These are phyloP conservation scores for Alviniconcha marisindica DNA, from an alignment of 1,140 invertebrate species.

Conservation along the genomic window DNA sequence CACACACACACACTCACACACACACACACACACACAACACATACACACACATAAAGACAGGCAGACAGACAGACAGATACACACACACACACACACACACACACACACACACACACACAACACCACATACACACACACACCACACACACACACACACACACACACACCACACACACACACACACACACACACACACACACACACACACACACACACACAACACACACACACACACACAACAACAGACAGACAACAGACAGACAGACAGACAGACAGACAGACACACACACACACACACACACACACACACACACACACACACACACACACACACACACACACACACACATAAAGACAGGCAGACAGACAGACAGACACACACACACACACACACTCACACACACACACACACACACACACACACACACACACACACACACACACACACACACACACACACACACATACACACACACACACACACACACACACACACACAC, in stretches of 20 bases:
- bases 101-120: not conserved
- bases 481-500: not conserved
- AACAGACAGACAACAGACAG: not conserved
- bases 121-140: not conserved
- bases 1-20: too few relatives aligned
- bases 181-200: too few relatives aligned
- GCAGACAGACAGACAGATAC: not conserved
- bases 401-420: not conserved
- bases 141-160: slow-evolving; percentile 17
- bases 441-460: not conserved
- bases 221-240: not conserved
- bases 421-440: slow-evolving; percentile 1
- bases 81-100: slow-evolving; percentile 14
- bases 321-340: not conserved
- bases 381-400: not conserved
- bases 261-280: not conserved
- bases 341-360: not conserved
- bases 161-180: slow-evolving; percentile 3
- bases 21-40: too few relatives aligned
- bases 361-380: not conserved
- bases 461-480: too few relatives aligned
- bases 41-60: too few relatives aligned
- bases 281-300: not conserved
- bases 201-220: too few relatives aligned
- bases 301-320: not conserved